Conservation (phyloP, 1,140 invertebrate species). For the Saccostrea glomerata region DNA sequence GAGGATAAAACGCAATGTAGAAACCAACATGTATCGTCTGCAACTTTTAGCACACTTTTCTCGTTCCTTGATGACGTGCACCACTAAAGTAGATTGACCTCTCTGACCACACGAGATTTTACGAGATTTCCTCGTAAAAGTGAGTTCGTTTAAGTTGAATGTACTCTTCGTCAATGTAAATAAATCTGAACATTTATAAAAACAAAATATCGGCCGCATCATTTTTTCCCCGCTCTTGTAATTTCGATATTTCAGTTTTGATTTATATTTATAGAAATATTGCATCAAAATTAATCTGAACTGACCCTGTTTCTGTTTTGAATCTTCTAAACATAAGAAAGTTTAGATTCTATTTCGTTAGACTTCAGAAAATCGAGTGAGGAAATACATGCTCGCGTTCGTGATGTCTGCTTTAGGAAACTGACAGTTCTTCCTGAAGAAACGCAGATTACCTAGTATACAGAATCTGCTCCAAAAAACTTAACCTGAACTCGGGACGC, state of each 20-base stretch:
- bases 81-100: not conserved
- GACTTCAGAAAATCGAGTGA: not conserved
- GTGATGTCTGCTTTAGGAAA: conserved; percentile 13
- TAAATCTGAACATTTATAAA: not conserved
- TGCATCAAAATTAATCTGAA: not conserved
- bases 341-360: not conserved
- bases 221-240: too few species aligned
- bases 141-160: not conserved
- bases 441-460: not conserved
- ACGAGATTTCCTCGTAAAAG: not conserved
- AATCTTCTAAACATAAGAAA: not conserved
- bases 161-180: not conserved
- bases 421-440: conserved; percentile 5
- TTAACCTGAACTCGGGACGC: too few species aligned
- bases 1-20: not conserved
- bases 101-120: not conserved
- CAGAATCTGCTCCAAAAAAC: too few species aligned
- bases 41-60: not conserved
- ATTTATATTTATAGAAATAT: too few species aligned
- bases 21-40: not conserved
- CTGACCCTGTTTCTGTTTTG: not conserved
- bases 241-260: too few species aligned
- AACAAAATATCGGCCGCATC: too few species aligned
- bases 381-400: conserved; percentile 11
- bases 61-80: not conserved